A percentile compares a stretch with the other conserved stretches of the same genome.
Conservation (phyloP, 1,140 invertebrate genomes). For the Aphaenogaster rudis region DNA sequence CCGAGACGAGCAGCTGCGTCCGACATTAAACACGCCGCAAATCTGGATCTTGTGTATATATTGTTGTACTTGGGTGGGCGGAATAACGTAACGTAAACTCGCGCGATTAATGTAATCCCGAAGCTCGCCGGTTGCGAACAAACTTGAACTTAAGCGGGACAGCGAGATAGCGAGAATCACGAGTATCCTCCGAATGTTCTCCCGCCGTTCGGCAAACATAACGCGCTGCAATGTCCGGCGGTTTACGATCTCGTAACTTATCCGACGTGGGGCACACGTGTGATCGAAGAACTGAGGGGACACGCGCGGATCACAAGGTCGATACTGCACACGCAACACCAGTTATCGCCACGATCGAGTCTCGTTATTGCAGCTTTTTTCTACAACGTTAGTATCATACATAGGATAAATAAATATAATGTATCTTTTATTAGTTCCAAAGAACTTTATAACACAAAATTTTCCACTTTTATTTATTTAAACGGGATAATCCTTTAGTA, state of each 20-base stretch:
- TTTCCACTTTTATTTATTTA: not conserved
- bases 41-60: not conserved
- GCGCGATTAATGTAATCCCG: conserved; percentile 47
- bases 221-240: not conserved
- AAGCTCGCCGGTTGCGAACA: not conserved
- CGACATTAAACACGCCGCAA: conserved; percentile 27
- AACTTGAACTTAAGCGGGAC: conserved; percentile 13
- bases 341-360: conserved; percentile 32
- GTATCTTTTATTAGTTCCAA: not conserved
- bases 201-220: not conserved
- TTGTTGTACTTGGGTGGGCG: not conserved
- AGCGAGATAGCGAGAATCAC: not conserved
- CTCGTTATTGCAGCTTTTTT: conserved; percentile 5
- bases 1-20: conserved; percentile 11
- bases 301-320: not conserved
- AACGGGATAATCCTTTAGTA: not conserved
- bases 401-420: not conserved
- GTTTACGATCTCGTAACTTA: conserved; percentile 31
- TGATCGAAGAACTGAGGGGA: not conserved
- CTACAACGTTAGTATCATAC: conserved; percentile 8
- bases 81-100: not conserved
- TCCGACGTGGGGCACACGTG: not conserved
- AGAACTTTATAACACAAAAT: not conserved
- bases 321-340: conserved; percentile 28
- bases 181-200: not conserved